Conservation (phyloP, 2,113 vertebrate genomes). For the Podiceps cristatus region DNA sequence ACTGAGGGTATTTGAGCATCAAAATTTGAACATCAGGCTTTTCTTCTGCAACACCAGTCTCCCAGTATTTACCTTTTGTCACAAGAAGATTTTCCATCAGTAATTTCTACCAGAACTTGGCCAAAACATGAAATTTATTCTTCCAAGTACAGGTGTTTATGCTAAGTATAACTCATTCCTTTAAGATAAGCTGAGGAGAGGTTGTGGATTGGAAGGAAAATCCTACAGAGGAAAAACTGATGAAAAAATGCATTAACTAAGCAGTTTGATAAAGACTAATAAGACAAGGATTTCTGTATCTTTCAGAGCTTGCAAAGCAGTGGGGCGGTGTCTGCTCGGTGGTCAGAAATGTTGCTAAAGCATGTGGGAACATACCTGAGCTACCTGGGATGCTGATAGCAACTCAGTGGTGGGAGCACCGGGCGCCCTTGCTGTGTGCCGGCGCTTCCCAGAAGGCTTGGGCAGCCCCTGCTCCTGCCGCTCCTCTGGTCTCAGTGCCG, state of each 20-base stretch:
- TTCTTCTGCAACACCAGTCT: background rate
- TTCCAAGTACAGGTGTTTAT: background rate
- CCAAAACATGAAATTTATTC: background rate
- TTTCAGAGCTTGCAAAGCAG: background rate
- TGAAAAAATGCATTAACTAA: background rate
- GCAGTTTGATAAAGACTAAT: background rate
- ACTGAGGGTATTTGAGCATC: background rate
- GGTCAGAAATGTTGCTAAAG: background rate
- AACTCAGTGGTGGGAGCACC: rapidly evolving
- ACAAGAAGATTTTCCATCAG: background rate
- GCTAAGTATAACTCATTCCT: background rate
- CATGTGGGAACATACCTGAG: background rate
- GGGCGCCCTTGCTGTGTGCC: background rate
- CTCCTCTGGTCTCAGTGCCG: rapidly evolving
- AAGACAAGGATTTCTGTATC: background rate
- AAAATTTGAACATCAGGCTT: background rate
- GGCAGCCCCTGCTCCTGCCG: background rate
- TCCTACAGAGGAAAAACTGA: background rate
- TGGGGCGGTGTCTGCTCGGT: rapidly evolving
- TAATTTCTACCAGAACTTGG: background rate
- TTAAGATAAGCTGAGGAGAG: background rate
- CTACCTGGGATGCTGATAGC: background rate
- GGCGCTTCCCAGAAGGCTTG: background rate
- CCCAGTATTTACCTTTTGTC: background rate
- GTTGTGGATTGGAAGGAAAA: background rate